Conservation (phyloP, 2,888 invertebrate species). For the Nymphalis c-album region DNA sequence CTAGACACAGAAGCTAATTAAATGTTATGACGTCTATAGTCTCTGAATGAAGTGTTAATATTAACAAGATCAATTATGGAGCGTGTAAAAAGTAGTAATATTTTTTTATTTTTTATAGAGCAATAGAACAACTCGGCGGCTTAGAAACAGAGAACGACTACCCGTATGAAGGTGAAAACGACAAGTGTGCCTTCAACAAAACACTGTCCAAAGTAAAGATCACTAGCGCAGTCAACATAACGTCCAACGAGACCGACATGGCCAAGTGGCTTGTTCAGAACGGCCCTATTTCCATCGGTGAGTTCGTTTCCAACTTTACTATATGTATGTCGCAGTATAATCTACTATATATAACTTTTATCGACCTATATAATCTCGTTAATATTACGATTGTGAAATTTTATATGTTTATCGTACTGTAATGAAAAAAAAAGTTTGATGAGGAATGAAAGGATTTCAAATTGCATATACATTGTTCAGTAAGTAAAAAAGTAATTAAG, state of each 20-base stretch:
- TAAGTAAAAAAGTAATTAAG: too few species aligned
- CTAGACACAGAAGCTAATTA: too few species aligned
- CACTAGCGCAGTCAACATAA: constrained; percentile 91
- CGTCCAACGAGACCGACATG: constrained; percentile 93
- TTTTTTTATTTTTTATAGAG: constrained; percentile 72
- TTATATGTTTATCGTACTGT: too few species aligned
- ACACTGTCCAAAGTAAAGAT: constrained; percentile 84
- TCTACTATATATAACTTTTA: too few species aligned
- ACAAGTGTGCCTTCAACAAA: constrained; percentile 88
- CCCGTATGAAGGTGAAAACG: constrained; percentile 92
- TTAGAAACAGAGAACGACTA: constrained; percentile 94
- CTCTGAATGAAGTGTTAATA: too few species aligned
- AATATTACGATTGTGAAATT: too few species aligned
- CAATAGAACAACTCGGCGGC: constrained; percentile 93
- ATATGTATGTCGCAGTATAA: too few species aligned
- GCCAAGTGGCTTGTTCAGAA: constrained; percentile 93
- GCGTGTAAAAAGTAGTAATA: not conserved
- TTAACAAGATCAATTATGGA: not conserved
- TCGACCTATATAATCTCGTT: too few species aligned
- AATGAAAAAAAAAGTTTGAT: too few species aligned
- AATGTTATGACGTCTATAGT: too few species aligned
- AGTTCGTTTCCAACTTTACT: not conserved
- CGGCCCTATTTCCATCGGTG: constrained; percentile 96
- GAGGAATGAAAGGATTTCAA: too few species aligned
- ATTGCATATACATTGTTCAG: too few species aligned